Evolutionary conservation across 2,888 invertebrate genomes (phyloP).

Genomic region (Netelia melanura): DNA sequence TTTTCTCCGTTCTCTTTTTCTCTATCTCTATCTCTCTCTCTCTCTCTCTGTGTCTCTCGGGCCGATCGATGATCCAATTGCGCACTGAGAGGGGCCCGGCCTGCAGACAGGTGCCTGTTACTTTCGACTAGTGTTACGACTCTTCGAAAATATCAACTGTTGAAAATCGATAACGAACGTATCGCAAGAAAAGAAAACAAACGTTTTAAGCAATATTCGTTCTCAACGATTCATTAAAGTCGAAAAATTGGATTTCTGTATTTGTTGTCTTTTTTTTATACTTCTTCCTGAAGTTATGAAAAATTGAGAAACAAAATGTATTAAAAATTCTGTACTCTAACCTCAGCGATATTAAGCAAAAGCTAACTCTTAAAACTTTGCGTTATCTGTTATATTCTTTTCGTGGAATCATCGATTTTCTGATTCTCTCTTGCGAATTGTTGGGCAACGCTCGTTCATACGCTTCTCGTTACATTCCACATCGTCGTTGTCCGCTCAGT

Average conservation of each 20-base stretch:
- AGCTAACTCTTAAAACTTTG: no score
- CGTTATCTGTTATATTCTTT: no score
- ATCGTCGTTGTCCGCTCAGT: background rate
- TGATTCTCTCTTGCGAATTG: background rate
- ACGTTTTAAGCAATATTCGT: no score
- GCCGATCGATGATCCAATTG: slow-evolving; percentile 66
- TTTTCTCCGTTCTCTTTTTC: background rate
- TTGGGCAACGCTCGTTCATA: background rate
- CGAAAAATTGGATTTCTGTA: background rate
- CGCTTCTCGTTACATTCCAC: background rate
- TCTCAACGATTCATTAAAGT: background rate
- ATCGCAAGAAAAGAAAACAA: no score
- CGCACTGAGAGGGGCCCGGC: slow-evolving; percentile 30
- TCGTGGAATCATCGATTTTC: background rate
- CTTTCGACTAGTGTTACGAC: slow-evolving; percentile 34
- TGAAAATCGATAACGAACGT: background rate
- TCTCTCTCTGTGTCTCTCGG: slow-evolving; percentile 5
- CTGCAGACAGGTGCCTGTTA: slow-evolving; percentile 61
- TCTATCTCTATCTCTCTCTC: slow-evolving; percentile 2
- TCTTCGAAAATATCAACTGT: background rate
- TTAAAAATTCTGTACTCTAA: no score
- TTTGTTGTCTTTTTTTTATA: background rate
- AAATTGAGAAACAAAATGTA: no score
- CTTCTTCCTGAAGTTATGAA: background rate
- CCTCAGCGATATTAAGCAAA: no score